Percentiles rank a stretch among this genome's conserved stretches.
Evolutionary conservation across 1,140 invertebrate genomes (phyloP).

Genomic region (Diachasma alloeum): DNA sequence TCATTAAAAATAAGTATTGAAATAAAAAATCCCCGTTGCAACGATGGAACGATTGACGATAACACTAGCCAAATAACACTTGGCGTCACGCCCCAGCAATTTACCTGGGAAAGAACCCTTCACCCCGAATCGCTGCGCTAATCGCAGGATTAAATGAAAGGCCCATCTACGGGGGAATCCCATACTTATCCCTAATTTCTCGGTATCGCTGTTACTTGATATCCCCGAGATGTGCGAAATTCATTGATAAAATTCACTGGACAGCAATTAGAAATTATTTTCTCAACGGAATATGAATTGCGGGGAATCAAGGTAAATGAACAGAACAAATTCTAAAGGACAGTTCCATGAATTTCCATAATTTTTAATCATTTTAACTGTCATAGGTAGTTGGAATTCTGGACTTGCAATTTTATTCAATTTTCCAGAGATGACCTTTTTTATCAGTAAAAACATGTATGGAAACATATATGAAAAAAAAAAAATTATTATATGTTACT

Average conservation of each 20-base stretch:
- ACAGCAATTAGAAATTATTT: background rate
- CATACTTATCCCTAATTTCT: slow-evolving; percentile 57
- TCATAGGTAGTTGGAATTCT: too few species aligned
- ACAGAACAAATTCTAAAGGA: too few species aligned
- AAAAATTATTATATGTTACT: too few species aligned
- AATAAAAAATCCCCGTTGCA: background rate
- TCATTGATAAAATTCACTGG: background rate
- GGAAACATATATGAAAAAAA: too few species aligned
- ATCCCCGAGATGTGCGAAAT: background rate
- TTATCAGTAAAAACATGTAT: too few species aligned
- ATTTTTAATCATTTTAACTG: too few species aligned
- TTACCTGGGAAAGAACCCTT: slow-evolving; percentile 49
- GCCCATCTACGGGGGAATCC: slow-evolving; percentile 42
- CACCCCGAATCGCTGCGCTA: slow-evolving; percentile 51
- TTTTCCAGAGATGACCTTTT: too few species aligned
- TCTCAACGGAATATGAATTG: background rate
- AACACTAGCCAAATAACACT: slow-evolving; percentile 54
- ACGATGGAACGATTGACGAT: slow-evolving; percentile 47
- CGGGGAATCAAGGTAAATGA: too few species aligned
- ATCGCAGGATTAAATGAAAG: slow-evolving; percentile 51
- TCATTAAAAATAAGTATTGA: slow-evolving; percentile 8
- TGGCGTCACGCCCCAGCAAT: slow-evolving; percentile 53
- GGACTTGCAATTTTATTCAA: too few species aligned
- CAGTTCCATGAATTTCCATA: too few species aligned
- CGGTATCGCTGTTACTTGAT: slow-evolving; percentile 53